These are phyloP conservation scores for Columba guinea DNA, from an alignment of 2,797 vertebrate species.

Conservation along the genomic window DNA sequence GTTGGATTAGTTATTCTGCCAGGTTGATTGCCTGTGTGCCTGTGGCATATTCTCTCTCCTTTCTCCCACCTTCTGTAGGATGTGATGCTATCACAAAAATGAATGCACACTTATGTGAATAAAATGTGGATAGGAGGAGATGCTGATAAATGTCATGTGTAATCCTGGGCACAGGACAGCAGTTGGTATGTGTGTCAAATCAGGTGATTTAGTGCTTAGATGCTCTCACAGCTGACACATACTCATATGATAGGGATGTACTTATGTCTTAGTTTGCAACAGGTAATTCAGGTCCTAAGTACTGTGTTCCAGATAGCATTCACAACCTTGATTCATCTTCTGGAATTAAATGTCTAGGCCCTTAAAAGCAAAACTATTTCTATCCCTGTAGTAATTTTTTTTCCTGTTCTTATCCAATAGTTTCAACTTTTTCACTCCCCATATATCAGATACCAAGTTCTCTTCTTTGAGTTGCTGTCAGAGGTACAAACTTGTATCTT, in stretches of 20 bases:
- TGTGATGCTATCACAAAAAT: not conserved
- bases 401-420: not conserved
- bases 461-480: not conserved
- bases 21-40: not conserved
- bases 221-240: not conserved
- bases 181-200: not conserved
- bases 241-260: not conserved
- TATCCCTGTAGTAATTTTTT: not conserved
- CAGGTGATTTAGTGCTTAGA: not conserved
- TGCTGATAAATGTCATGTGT: not conserved
- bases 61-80: not conserved
- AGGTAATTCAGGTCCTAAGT: not conserved
- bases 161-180: not conserved
- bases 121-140: not conserved
- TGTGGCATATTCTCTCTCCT: not conserved
- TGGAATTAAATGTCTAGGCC: not conserved
- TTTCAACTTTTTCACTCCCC: not conserved
- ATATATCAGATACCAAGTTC: not conserved
- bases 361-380: not conserved
- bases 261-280: not conserved
- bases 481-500: not conserved
- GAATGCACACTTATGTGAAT: not conserved
- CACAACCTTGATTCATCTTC: not conserved
- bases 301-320: not conserved
- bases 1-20: not conserved